A percentile compares a stretch with the other conserved stretches of the same genome.
phyloP scores from a whole-genome alignment of 2,888 invertebrate genomes.

The Chloroclysta siterata region DNA sequence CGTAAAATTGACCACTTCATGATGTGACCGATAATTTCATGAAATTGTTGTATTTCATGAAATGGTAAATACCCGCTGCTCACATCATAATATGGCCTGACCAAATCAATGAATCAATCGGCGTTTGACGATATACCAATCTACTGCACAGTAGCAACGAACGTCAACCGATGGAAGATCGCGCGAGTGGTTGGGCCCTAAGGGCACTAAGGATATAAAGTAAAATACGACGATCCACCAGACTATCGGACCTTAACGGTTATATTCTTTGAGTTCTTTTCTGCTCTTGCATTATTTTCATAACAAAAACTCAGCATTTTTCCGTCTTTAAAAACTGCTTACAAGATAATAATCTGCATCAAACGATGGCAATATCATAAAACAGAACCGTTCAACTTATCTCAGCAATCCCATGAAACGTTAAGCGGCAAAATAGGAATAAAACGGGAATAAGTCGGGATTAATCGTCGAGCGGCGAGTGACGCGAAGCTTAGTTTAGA shows the following conservation, averaged over 20 bases:
- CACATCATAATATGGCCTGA: too few species aligned
- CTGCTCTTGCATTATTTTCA: not conserved
- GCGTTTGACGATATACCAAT: too few species aligned
- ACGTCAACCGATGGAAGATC: too few species aligned
- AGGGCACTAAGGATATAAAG: too few species aligned
- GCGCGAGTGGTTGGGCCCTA: too few species aligned
- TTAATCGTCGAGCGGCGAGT: constrained; percentile 29
- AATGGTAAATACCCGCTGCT: too few species aligned
- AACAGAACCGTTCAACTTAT: constrained; percentile 12
- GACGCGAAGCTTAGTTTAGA: not conserved
- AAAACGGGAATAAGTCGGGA: constrained; percentile 33
- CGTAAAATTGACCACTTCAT: too few species aligned
- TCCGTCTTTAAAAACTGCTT: constrained; percentile 2
- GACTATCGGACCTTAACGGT: not conserved
- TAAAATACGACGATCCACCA: not conserved
- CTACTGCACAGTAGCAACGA: too few species aligned
- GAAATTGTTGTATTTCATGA: too few species aligned
- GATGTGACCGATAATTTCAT: too few species aligned
- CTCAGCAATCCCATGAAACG: constrained; percentile 31
- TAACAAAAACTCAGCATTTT: not conserved
- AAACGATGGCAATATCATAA: constrained; percentile 15
- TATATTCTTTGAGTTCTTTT: not conserved
- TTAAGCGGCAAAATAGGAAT: constrained; percentile 36
- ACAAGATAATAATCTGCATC: constrained; percentile 11
- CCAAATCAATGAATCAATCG: too few species aligned